Conservation (phyloP, 2,888 invertebrate species). For the Ochlodes sylvanus region DNA sequence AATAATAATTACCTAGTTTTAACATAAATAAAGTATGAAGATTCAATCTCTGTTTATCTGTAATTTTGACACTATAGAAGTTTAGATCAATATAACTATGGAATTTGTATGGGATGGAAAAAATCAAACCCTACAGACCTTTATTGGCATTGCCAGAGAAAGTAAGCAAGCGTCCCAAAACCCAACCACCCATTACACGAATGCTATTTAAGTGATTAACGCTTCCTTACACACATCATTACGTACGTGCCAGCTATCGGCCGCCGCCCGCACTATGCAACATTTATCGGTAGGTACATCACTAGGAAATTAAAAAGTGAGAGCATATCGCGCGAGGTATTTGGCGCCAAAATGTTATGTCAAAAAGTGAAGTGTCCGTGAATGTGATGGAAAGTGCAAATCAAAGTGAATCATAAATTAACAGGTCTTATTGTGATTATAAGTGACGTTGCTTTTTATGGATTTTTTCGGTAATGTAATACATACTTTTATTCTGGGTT, state of each 20-base stretch:
- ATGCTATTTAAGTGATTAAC: constrained; percentile 78
- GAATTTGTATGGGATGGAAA: constrained; percentile 12
- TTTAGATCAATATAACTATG: not conserved
- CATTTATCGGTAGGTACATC: constrained; percentile 78
- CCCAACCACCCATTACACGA: constrained; percentile 67
- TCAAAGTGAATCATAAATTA: constrained; percentile 41
- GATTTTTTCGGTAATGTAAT: constrained; percentile 33
- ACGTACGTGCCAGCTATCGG: constrained; percentile 70
- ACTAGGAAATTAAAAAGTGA: constrained; percentile 49
- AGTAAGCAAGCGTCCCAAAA: constrained; percentile 63
- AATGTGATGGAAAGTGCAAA: constrained; percentile 38
- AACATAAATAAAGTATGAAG: too few relatives aligned
- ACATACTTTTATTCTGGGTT: too few relatives aligned
- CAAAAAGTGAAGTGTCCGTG: constrained; percentile 42
- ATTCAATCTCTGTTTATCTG: too few relatives aligned
- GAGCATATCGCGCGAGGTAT: constrained; percentile 29
- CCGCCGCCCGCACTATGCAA: constrained; percentile 76
- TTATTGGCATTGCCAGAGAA: constrained; percentile 65
- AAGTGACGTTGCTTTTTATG: constrained; percentile 22
- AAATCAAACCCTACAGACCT: constrained; percentile 3
- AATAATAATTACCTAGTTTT: too few relatives aligned
- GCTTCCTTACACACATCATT: constrained; percentile 71
- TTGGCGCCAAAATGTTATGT: constrained; percentile 34
- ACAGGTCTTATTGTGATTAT: constrained; percentile 1
- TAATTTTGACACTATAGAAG: too few relatives aligned